Base-by-base conservation (phyloP, 2,888 invertebrate genomes). In the Argyra leucocephala region DNA sequence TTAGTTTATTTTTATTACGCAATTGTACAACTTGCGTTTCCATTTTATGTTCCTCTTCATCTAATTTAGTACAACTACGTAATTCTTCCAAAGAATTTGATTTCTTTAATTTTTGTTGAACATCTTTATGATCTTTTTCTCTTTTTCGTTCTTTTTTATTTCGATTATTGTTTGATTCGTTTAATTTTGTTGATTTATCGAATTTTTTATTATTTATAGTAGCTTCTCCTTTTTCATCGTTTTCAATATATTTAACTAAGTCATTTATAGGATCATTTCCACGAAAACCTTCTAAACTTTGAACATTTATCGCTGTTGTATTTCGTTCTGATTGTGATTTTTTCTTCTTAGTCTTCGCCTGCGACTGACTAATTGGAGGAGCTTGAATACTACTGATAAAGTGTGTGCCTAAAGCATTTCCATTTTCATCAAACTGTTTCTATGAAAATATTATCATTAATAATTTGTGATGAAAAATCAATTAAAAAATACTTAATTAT, bases 51-150 rank as follows among this genome's bases (percentile, higher is more conserved):
- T 83, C 83, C 36, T 87, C 87, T 73, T 89, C 89, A 73, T 88
- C 88, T 69, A 89, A 82, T 77, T 86, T 88, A 66, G 88, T 86
- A 71, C 88, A 87, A 62, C 89, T 89, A 64, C 79, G 74, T 70
- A 91, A 84, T 80, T 92, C 92, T 77, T 91, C 91, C 72, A 92
- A 80, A 36, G 91, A 91, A 75, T 89, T 88, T 69, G 89, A 87
- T 70, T 90, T 88, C 75, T 89, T 86, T 66, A 85, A 57, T 37
- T 78, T 74, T 64, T 81, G 79, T 48, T 81, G 77, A 58, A 72
- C 75, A 57, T 73, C 71, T 66, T 78, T 73, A 26, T 74, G 76
- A 64, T 79, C 73, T 66, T 83, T 82, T 58, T 81, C 81, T 72
- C 73, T 71, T 66, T 75, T 77, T 65, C 76, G 79, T 68, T 82